Conservation (phyloP, 2,888 invertebrate species). For the Acanthoscelides obtectus region DNA sequence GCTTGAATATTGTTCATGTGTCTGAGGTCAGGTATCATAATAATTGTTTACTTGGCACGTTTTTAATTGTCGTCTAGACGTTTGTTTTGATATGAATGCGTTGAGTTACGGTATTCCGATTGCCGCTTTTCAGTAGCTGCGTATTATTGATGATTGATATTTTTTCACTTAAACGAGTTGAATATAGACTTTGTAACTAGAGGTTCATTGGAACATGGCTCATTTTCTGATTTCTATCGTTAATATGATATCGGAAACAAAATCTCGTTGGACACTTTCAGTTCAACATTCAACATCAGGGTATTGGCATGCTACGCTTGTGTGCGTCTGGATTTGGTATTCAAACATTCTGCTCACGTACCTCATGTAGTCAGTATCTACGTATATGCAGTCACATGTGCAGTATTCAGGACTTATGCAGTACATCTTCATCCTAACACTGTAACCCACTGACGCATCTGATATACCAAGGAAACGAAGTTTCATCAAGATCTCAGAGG, state of each 20-base stretch:
- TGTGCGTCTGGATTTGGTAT: neutral
- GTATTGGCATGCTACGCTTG: neutral
- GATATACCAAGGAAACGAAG: too few relatives aligned
- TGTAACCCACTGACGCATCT: neutral
- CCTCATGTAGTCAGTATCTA: neutral
- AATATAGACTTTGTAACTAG: too few relatives aligned
- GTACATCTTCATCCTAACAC: neutral
- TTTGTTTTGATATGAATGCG: neutral
- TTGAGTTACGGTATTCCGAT: too few relatives aligned
- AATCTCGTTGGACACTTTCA: too few relatives aligned
- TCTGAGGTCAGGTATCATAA: neutral
- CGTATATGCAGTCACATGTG: neutral
- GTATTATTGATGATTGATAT: too few relatives aligned
- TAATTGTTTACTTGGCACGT: neutral
- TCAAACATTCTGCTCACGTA: neutral
- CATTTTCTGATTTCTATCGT: too few relatives aligned
- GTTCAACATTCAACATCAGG: too few relatives aligned
- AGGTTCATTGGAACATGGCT: too few relatives aligned
- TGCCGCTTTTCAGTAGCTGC: too few relatives aligned
- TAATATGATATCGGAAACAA: too few relatives aligned
- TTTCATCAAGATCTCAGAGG: too few relatives aligned
- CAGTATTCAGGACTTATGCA: neutral
- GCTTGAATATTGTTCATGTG: neutral
- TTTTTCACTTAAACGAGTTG: too few relatives aligned
- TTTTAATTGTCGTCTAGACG: neutral